Evolutionary conservation across 2,888 invertebrate species (phyloP).

Genomic region (Melieria picta): DNA sequence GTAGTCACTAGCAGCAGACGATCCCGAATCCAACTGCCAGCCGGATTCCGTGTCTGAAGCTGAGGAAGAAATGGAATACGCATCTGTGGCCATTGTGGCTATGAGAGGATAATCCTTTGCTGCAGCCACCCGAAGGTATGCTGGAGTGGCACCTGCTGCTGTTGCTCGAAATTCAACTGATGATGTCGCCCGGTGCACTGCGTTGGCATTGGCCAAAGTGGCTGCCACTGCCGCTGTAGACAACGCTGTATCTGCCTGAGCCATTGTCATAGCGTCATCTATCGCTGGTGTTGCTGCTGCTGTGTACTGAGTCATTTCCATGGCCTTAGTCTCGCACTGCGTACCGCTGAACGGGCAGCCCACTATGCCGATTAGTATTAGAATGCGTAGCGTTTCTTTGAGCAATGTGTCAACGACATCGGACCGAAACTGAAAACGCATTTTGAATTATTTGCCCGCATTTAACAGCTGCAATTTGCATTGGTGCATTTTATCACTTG

Average conservation of each 20-base stretch:
- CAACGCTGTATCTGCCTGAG: conserved; percentile 9
- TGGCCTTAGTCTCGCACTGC: conserved; percentile 44
- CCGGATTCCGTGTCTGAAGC: conserved; percentile 17
- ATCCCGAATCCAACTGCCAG: background rate
- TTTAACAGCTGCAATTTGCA: conserved; percentile 39
- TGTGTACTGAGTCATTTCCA: conserved; percentile 28
- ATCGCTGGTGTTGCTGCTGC: conserved; percentile 15
- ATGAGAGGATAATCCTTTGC: conserved; percentile 38
- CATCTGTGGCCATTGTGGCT: conserved; percentile 28
- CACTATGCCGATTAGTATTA: conserved; percentile 49
- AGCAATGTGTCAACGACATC: conserved; percentile 49
- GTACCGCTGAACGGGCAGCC: conserved; percentile 48
- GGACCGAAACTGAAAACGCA: conserved; percentile 50
- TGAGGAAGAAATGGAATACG: background rate
- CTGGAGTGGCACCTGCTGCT: conserved; percentile 21
- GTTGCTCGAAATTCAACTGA: conserved; percentile 46
- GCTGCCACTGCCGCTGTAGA: conserved; percentile 23
- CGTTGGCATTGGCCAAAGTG: conserved; percentile 21
- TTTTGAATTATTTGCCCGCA: conserved; percentile 48
- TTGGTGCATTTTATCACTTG: conserved; percentile 22
- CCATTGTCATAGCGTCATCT: conserved; percentile 3
- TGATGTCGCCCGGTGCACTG: conserved; percentile 38
- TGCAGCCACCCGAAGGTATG: conserved; percentile 36
- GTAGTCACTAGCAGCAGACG: background rate
- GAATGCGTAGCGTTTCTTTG: conserved; percentile 51